A percentile compares a stretch with the other conserved stretches of the same genome.
These are phyloP conservation scores for Drosophila bipectinata DNA, from an alignment of 1,140 invertebrate species.

Conservation along the genomic window DNA sequence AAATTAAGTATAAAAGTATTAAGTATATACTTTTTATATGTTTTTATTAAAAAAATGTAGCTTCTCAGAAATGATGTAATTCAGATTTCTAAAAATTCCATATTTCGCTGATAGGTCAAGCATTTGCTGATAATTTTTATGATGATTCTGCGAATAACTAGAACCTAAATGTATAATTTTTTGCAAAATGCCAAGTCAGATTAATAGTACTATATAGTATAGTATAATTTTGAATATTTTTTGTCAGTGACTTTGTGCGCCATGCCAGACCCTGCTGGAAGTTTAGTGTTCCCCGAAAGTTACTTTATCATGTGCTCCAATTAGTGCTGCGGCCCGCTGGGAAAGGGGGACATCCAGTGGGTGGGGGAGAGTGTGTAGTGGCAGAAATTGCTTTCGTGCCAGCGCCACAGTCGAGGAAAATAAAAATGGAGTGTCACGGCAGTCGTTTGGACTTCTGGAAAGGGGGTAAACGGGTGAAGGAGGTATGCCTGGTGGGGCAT, in stretches of 20 bases:
- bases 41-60: too few relatives aligned
- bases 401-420: slow-evolving; percentile 56
- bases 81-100: too few relatives aligned
- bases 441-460: slow-evolving; percentile 27
- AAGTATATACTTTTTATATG: too few relatives aligned
- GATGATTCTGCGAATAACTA: too few relatives aligned
- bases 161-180: too few relatives aligned
- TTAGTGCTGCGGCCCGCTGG: slow-evolving; percentile 51
- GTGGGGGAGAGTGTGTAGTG: slow-evolving; percentile 2
- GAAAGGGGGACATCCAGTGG: background rate
- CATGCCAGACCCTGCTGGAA: slow-evolving; percentile 38
- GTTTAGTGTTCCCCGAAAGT: slow-evolving; percentile 58
- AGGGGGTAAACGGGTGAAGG: background rate
- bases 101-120: too few relatives aligned
- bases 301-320: slow-evolving; percentile 81
- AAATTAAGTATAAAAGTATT: too few relatives aligned
- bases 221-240: background rate
- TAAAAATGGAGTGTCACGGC: slow-evolving; percentile 82
- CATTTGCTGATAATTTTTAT: too few relatives aligned
- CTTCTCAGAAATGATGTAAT: too few relatives aligned
- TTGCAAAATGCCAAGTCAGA: background rate
- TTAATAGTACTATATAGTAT: background rate
- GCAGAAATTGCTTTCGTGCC: slow-evolving; percentile 67
- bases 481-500: background rate
- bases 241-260: slow-evolving; percentile 21